These are phyloP conservation scores for Netelia melanura DNA, from an alignment of 2,888 invertebrate species.

Conservation along the genomic window DNA sequence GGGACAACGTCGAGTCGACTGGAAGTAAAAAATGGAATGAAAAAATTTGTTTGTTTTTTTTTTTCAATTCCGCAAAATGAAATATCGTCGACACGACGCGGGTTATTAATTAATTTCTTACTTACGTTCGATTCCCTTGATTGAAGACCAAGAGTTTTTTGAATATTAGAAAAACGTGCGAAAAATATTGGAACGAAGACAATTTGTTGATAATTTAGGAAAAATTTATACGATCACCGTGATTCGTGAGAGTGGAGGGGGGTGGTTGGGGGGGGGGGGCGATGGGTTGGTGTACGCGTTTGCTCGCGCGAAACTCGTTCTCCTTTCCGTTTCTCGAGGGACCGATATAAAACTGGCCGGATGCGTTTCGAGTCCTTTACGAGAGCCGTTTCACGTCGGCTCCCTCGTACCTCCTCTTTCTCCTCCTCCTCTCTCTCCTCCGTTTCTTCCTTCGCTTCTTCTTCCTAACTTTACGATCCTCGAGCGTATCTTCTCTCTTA, in stretches of 20 bases:
- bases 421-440: not conserved
- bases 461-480: conserved; percentile 63
- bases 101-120: not conserved
- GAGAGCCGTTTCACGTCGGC: conserved; percentile 59
- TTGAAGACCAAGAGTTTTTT: not conserved
- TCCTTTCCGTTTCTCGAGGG: conserved; percentile 57
- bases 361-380: conserved; percentile 64
- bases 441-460: conserved; percentile 50
- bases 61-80: not conserved
- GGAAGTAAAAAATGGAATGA: not conserved
- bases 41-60: not conserved
- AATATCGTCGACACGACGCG: not conserved
- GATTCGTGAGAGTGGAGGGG: not conserved
- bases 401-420: not conserved
- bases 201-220: not conserved
- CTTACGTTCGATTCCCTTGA: not conserved
- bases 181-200: not conserved
- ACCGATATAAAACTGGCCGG: conserved; percentile 64
- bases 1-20: conserved; percentile 74
- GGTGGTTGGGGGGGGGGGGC: not conserved
- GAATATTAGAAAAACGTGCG: not conserved
- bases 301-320: conserved; percentile 24
- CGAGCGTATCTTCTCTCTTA: conserved; percentile 43
- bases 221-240: not conserved
- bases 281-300: not conserved